Evolutionary conservation across 2,888 invertebrate genomes (phyloP).

Genomic region (Melanophora roralis): DNA sequence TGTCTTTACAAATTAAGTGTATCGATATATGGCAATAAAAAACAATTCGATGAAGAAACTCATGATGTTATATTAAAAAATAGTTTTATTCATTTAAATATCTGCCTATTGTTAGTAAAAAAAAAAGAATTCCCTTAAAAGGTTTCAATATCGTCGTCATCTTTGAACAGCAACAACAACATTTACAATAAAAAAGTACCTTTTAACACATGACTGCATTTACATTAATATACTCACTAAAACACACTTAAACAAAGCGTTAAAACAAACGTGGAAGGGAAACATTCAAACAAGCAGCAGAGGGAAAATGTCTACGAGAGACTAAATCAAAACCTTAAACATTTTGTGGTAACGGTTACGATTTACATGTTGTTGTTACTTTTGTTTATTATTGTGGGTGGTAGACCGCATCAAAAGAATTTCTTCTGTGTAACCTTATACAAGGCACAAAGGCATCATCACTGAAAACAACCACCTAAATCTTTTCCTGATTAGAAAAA

Average conservation of each 20-base stretch:
- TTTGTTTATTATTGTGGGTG: constrained; percentile 58
- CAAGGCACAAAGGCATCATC: constrained; percentile 11
- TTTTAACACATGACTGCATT: constrained; percentile 65
- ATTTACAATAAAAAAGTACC: constrained; percentile 57
- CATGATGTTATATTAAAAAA: no score
- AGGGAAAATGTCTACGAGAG: constrained; percentile 39
- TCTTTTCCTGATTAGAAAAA: neutral
- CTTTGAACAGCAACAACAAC: constrained; percentile 59
- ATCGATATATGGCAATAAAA: no score
- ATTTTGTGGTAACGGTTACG: constrained; percentile 65
- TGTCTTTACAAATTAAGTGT: no score
- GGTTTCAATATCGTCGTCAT: constrained; percentile 64
- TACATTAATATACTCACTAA: constrained; percentile 13
- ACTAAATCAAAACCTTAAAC: constrained; percentile 64
- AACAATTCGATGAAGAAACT: no score
- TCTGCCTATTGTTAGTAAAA: neutral
- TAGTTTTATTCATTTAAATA: no score
- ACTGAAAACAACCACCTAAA: constrained; percentile 43
- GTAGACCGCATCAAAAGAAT: constrained; percentile 61
- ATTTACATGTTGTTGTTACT: constrained; percentile 52
- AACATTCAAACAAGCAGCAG: neutral
- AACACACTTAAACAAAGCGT: neutral
- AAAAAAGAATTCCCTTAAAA: constrained; percentile 64
- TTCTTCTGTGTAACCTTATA: neutral
- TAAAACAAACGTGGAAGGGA: neutral